phyloP scores from a whole-genome alignment of 35 echinoderm and acorn worm genomes.

The Apostichopus californicus region DNA sequence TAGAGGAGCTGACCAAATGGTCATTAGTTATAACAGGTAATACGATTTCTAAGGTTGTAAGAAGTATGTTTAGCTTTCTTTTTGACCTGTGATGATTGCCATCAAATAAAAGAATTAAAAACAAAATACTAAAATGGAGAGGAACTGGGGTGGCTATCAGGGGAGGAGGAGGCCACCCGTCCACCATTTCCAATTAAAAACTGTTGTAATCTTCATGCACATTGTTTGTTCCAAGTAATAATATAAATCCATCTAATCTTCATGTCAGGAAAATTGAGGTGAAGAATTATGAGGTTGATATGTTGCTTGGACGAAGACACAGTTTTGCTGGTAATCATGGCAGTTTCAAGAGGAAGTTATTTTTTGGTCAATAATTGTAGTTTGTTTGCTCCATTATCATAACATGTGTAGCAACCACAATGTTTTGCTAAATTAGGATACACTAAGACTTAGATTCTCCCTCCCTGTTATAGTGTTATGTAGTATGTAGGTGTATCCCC shows the following conservation, averaged over 20 bases:
- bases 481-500: too few species aligned
- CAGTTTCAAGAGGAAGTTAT: neutral
- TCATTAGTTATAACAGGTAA: neutral
- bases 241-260: too few species aligned
- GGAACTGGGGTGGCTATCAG: too few species aligned
- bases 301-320: too few species aligned
- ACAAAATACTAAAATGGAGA: neutral
- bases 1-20: neutral
- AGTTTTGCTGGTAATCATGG: too few species aligned
- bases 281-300: neutral
- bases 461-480: too few species aligned
- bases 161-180: too few species aligned
- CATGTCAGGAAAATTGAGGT: neutral
- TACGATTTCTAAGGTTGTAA: neutral
- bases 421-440: too few species aligned
- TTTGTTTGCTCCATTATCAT: neutral
- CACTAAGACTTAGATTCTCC: too few species aligned
- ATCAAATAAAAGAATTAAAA: neutral
- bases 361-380: neutral
- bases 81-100: neutral
- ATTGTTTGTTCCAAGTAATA: too few species aligned
- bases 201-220: too few species aligned
- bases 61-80: neutral
- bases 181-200: too few species aligned
- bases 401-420: neutral